Evolutionary conservation across 2,888 invertebrate species (phyloP).

Genomic region (Chloromyia formosa): DNA sequence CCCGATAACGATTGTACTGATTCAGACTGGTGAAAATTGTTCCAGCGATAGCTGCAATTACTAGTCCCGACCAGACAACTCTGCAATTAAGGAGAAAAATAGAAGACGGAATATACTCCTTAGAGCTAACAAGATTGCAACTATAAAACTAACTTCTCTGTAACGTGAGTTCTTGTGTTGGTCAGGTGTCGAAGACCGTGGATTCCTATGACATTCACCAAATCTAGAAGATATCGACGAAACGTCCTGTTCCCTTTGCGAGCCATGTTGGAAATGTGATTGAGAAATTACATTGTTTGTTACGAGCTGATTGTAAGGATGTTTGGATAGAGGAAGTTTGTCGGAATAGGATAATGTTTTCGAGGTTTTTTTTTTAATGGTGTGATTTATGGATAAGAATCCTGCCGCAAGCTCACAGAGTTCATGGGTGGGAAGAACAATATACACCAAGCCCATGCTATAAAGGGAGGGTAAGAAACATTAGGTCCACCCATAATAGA

Average conservation of each 20-base stretch:
- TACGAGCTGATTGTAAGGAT: no score
- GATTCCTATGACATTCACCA: background rate
- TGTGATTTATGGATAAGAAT: no score
- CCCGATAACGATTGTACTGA: constrained; percentile 56
- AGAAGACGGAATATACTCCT: no score
- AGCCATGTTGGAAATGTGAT: constrained; percentile 15
- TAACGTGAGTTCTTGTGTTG: constrained; percentile 1
- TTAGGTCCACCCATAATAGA: no score
- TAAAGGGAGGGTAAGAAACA: no score
- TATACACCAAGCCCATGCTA: no score
- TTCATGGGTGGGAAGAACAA: no score
- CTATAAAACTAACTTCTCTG: constrained; percentile 16
- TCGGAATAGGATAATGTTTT: no score
- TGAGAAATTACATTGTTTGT: background rate
- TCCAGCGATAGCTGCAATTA: constrained; percentile 54
- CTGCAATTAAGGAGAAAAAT: constrained; percentile 50
- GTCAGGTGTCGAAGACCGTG: constrained; percentile 21
- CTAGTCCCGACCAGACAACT: constrained; percentile 55
- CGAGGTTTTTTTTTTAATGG: no score
- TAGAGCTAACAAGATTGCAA: background rate
- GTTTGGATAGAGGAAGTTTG: no score
- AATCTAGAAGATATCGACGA: background rate
- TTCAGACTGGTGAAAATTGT: constrained; percentile 54
- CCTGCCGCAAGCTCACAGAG: no score
- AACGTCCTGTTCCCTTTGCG: background rate